Percentiles rank a stretch among this genome's conserved stretches.
Conservation (phyloP, 2,113 vertebrate species). For the Gymnobelideus leadbeateri region DNA sequence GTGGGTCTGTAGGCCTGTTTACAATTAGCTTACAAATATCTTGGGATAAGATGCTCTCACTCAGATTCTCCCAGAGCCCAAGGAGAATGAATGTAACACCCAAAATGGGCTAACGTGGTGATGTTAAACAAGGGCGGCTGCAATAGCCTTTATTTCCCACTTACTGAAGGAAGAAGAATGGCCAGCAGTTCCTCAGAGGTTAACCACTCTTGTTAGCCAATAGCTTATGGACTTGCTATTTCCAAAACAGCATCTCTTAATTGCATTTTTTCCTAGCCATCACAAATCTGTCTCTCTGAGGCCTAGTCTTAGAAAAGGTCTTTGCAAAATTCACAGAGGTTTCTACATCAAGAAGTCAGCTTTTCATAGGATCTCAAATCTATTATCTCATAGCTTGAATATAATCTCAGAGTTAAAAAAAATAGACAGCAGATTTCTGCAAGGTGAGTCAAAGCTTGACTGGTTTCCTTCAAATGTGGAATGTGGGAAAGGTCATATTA, state of each 20-base stretch:
- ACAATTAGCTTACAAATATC: not conserved
- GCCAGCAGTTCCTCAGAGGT: not conserved
- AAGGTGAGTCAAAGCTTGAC: not conserved
- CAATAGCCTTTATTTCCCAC: conserved; percentile 18
- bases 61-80: not conserved
- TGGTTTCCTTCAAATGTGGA: conserved; percentile 40
- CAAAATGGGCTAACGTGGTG: not conserved
- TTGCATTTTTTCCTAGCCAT: not conserved
- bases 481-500: not conserved
- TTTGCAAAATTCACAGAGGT: conserved; percentile 60
- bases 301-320: not conserved
- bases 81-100: not conserved
- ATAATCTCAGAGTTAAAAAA: conserved; percentile 9
- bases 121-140: conserved; percentile 15
- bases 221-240: accelerated
- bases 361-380: conserved; percentile 59
- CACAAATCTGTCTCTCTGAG: not conserved
- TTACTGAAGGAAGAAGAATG: conserved; percentile 19
- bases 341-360: conserved; percentile 46
- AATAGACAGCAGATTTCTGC: conserved; percentile 7
- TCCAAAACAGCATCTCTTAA: not conserved
- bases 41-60: accelerated
- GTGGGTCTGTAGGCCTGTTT: not conserved
- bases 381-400: conserved; percentile 49
- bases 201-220: conserved; percentile 18